A percentile compares a stretch with the other conserved stretches of the same genome.
These are phyloP conservation scores for Bhutanitis thaidina DNA, from an alignment of 2,888 invertebrate genomes.

Conservation along the genomic window DNA sequence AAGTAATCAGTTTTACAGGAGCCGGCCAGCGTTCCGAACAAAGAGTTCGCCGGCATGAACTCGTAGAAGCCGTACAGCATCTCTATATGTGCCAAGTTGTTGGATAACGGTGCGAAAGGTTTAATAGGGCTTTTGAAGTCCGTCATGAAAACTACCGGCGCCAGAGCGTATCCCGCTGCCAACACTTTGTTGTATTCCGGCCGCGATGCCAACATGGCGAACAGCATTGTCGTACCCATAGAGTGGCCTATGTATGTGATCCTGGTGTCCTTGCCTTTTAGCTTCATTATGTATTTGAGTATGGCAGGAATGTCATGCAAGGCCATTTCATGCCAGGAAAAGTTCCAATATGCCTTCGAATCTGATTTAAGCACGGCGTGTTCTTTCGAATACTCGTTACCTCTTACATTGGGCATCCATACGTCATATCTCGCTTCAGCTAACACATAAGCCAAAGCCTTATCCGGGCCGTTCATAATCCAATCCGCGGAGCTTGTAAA, in stretches of 20 bases:
- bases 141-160: conserved; percentile 84
- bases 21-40: conserved; percentile 77
- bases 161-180: conserved; percentile 82
- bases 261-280: conserved; percentile 48
- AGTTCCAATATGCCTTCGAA: conserved; percentile 84
- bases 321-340: conserved; percentile 94
- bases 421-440: conserved; percentile 86
- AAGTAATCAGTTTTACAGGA: conserved; percentile 76
- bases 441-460: conserved; percentile 83
- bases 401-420: conserved; percentile 91
- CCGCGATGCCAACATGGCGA: conserved; percentile 83
- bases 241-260: conserved; percentile 92
- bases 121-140: conserved; percentile 83
- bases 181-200: conserved; percentile 84
- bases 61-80: conserved; percentile 84
- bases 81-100: conserved; percentile 79
- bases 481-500: conserved; percentile 88
- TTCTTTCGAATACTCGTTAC: conserved; percentile 86
- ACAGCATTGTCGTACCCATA: conserved; percentile 91
- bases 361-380: conserved; percentile 79
- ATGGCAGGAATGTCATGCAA: conserved; percentile 91
- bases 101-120: conserved; percentile 82
- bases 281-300: conserved; percentile 81
- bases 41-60: conserved; percentile 83
- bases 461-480: conserved; percentile 84